Evolutionary conservation across 2,113 vertebrate species (phyloP), one percentile per base, ranked within the genome.

Genomic region (Oncorhynchus masou): DNA sequence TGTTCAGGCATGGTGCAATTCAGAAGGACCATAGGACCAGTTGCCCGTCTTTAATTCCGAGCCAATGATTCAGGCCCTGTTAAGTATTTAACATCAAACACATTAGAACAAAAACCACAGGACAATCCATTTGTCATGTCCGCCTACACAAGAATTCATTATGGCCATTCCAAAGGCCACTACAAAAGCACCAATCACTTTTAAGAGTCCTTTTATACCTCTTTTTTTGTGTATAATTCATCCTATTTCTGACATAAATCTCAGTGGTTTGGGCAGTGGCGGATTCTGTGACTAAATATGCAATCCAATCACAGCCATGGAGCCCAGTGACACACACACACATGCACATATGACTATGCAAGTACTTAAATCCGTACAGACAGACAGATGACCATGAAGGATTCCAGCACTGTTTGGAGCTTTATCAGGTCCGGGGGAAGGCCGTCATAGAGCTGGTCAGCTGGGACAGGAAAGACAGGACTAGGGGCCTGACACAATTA

Each of bases 211-310:
- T 80, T 74, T 78, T 90, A 79, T 77, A 74, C 72, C 68, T 87
- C 81, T 88, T 88, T 88, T 88, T 91, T 74, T 72, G 78, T 82
- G 80, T 73, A 82, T 89, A 93, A 93, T 92, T 91, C 85, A 91
- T 92, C 89, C 2, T 19, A 12, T 74, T 57, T 59, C 74, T n/a
- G 51, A 51, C 12, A 5, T n/a, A 59, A 3, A 22, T 68, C 51
- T 5, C 12, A 5, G 51, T 54, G 51, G 51, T 54, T 54, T 54
- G 51, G 16, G 51, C 51, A 54, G 12, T 15, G 51, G 16, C 5
- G 16, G 12, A 54, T 19, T 54, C 51, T 54, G 19, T 16, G 16
- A 54, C 51, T 54, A 54, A 54, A 54, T 54, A 54, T 19, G 4
- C 13, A 16, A 4, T 54, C 15, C 51, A 45, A 45, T 45, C 39